phyloP scores from a whole-genome alignment of 2,113 vertebrate species.

The Aix galericulata region DNA sequence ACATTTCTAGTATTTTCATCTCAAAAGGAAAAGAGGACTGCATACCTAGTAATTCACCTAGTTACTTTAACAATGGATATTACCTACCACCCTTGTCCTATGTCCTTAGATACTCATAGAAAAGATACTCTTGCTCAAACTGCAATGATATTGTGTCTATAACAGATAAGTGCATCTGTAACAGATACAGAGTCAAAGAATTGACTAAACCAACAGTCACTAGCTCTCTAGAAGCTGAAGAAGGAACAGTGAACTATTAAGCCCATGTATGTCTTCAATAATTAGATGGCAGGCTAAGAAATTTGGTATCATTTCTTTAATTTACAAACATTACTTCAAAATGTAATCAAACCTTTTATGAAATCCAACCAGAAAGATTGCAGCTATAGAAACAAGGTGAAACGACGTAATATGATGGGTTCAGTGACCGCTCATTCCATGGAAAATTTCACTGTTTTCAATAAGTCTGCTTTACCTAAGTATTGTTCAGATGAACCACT shows the following conservation, averaged over 20 bases:
- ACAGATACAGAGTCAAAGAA: neutral
- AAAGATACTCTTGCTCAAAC: neutral
- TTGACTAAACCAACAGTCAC: neutral
- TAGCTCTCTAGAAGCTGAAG: neutral
- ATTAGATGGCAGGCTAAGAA: neutral
- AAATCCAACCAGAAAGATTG: neutral
- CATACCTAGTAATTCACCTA: neutral
- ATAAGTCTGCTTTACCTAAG: neutral
- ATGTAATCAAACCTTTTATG: neutral
- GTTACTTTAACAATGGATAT: neutral
- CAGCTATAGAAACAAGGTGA: neutral
- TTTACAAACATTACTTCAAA: neutral
- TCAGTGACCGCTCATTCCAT: neutral
- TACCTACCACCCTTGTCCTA: neutral
- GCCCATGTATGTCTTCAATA: neutral
- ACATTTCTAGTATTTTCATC: neutral
- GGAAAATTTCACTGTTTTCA: neutral
- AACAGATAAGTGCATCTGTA: neutral
- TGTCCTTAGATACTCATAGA: neutral
- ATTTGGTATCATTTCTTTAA: fast-evolving
- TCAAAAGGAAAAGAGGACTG: neutral
- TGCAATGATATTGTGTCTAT: neutral
- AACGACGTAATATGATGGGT: neutral
- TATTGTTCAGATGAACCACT: neutral
- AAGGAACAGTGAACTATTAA: neutral